Evolutionary conservation across 2,797 vertebrate genomes (phyloP), one percentile per base, ranked within the genome.

Genomic region (Aplochiton taeniatus): DNA sequence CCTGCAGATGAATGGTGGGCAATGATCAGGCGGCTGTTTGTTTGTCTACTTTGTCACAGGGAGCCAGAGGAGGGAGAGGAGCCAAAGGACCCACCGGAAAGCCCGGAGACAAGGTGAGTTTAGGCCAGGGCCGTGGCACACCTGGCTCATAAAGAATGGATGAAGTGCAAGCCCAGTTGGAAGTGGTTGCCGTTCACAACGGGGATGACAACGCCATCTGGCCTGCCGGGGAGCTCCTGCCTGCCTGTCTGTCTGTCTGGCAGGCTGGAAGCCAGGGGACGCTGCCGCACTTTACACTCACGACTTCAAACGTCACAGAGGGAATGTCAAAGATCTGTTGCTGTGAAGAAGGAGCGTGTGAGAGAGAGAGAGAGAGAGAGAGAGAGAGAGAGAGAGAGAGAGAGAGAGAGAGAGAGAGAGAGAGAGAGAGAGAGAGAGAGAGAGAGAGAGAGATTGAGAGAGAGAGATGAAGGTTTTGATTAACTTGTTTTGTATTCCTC

Each of bases 41-140:
- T 81, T 9, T 44, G 46, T 4, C 5, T 46, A 8, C 65, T 73
- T 86, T 76, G 67, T 58, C 66, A 61, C 69, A 98, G 96, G 96
- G 95, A 14, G 67, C 79, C 69, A 88, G 90, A 0, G 96, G 96
- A 48, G 95, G 93, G 50, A 90, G 95, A 85, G 96, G 96, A 41
- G 93, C 93, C 41, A 88, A 85, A 0, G 96, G 95, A 7, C 86
- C 94, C 20, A 94, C 95, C 0, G 96, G 96, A 71, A 95, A 95
- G 60, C 90, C 93, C 1, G 96, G 96, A 68, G 89, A 92, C 31
- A 98, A 96, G 93, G 96, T 98, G 83, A 76, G 70, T 52, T 55
- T 18, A 61, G 42, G 31, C 11, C 5, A 45, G 17, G 10, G 31
- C 11, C 5, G 45, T n/a, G 10, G 31, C 67, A 47, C 49, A 48